phyloP scores from a whole-genome alignment of 1,140 invertebrate genomes.

The Cryptotermes secundus region DNA sequence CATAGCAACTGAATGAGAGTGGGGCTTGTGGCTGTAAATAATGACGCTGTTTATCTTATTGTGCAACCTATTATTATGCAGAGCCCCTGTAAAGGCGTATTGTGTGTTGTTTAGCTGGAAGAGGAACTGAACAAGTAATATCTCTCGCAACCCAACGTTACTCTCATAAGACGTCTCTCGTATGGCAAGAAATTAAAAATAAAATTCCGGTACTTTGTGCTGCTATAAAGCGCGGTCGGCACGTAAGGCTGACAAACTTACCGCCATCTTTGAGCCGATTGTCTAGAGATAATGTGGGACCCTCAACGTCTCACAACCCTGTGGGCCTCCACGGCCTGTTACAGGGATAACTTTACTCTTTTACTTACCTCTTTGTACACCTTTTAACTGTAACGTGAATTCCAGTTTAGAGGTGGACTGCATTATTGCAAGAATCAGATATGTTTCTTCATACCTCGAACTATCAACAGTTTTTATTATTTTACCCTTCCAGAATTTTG shows the following conservation, averaged over 20 bases:
- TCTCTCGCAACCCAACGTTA: background rate
- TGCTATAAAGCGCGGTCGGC: too few relatives aligned
- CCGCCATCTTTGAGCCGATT: too few relatives aligned
- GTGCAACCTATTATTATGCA: background rate
- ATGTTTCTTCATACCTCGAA: too few relatives aligned
- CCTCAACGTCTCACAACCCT: too few relatives aligned
- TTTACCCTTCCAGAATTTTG: too few relatives aligned
- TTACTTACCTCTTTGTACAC: background rate
- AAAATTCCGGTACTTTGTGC: background rate
- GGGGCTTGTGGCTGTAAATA: background rate
- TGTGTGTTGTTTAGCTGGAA: background rate
- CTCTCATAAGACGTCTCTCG: background rate
- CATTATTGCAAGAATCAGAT: too few relatives aligned
- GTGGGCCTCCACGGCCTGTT: too few relatives aligned
- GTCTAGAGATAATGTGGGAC: too few relatives aligned
- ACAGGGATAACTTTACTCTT: too few relatives aligned
- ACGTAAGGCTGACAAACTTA: too few relatives aligned
- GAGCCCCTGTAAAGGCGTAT: background rate
- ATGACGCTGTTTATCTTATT: background rate
- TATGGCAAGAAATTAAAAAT: background rate
- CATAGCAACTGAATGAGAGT: background rate
- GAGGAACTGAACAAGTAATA: background rate
- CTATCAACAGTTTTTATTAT: too few relatives aligned
- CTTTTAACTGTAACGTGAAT: background rate
- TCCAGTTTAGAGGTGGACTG: background rate